Evolutionary conservation across 92 coral and sea anemone species (phyloP).

Genomic region (Epizoanthus fatuus): DNA sequence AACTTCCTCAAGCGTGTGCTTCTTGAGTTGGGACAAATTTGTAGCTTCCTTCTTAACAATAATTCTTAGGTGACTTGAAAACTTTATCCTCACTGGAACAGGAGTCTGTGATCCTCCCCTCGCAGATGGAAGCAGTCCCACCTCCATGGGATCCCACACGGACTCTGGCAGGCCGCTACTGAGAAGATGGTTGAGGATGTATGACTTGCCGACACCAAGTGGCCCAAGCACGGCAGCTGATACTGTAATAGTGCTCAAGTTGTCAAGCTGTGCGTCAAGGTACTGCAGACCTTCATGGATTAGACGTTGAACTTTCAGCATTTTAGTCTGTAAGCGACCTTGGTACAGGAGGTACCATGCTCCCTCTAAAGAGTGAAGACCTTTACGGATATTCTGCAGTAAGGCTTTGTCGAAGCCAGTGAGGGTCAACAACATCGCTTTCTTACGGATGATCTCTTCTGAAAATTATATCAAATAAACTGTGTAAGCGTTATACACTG

Average conservation of each 20-base stretch:
- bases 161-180: constrained; percentile 31
- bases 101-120: constrained; percentile 62
- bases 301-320: constrained; percentile 27
- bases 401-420: constrained; percentile 8
- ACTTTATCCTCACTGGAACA: constrained; percentile 58
- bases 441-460: constrained; percentile 10
- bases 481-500: no score
- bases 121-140: constrained; percentile 63
- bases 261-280: constrained; percentile 41
- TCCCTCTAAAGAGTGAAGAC: constrained; percentile 44
- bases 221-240: constrained; percentile 68
- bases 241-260: constrained; percentile 49
- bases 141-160: background rate
- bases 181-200: constrained; percentile 58
- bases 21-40: background rate
- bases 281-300: constrained; percentile 56
- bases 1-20: background rate
- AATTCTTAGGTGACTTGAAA: constrained; percentile 34
- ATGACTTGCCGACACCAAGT: constrained; percentile 72
- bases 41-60: constrained; percentile 8
- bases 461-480: background rate
- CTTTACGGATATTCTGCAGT: constrained; percentile 12
- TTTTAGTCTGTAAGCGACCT: constrained; percentile 6
- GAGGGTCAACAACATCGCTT: constrained; percentile 19
- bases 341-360: constrained; percentile 60